phyloP scores from a whole-genome alignment of 2,888 invertebrate genomes.

The Cheilosia scutellata region DNA sequence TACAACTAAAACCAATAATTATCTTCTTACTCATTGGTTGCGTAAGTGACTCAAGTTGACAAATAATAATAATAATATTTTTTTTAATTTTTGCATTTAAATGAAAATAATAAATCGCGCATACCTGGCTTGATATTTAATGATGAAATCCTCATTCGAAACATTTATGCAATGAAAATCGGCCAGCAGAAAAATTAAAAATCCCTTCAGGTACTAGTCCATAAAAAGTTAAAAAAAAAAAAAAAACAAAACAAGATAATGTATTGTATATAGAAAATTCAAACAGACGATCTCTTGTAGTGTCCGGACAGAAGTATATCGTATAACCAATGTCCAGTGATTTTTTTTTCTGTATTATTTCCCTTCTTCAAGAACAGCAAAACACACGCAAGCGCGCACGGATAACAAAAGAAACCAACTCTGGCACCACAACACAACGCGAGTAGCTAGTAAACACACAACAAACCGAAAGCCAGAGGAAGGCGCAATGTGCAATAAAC shows the following conservation, averaged over 20 bases:
- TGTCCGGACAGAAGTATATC: constrained; percentile 9
- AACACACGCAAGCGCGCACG: constrained; percentile 41
- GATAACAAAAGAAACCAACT: constrained; percentile 72
- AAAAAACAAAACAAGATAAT: too few relatives aligned
- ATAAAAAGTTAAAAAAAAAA: background rate
- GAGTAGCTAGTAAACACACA: background rate
- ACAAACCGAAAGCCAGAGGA: constrained; percentile 22
- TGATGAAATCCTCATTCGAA: constrained; percentile 82
- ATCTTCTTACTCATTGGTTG: constrained; percentile 56
- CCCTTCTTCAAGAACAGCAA: background rate
- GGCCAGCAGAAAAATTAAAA: constrained; percentile 10
- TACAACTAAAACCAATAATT: constrained; percentile 29
- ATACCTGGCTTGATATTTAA: constrained; percentile 83
- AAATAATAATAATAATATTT: constrained; percentile 13
- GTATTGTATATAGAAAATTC: constrained; percentile 7
- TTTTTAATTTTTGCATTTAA: background rate
- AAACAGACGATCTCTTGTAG: constrained; percentile 11
- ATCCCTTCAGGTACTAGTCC: constrained; percentile 56
- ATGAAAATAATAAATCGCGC: constrained; percentile 76
- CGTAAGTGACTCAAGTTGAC: constrained; percentile 25
- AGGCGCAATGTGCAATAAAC: constrained; percentile 50
- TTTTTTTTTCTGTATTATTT: constrained; percentile 25
- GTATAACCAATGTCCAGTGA: constrained; percentile 67
- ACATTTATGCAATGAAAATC: constrained; percentile 78
- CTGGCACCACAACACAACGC: constrained; percentile 42